phyloP scores from a whole-genome alignment of 92 coral and sea anemone genomes.

The Actinernus sp. region DNA sequence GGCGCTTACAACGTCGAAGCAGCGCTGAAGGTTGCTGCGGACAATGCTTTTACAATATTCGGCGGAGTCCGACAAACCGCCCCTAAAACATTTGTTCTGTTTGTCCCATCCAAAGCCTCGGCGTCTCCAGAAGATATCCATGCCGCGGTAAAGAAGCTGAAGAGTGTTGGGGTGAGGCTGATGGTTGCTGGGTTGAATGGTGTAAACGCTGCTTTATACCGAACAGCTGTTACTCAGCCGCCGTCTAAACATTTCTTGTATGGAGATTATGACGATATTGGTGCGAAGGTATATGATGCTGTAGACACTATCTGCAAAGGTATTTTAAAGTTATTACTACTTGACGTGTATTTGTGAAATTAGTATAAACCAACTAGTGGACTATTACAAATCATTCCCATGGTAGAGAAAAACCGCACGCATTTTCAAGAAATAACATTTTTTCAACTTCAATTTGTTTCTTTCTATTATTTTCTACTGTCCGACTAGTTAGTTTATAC shows the following conservation, averaged over 20 bases:
- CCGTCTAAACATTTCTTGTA: constrained; percentile 29
- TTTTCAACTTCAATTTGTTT: too few relatives aligned
- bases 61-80: constrained; percentile 88
- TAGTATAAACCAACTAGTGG: too few relatives aligned
- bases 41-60: constrained; percentile 75
- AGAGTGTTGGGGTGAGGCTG: constrained; percentile 79
- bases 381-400: too few relatives aligned
- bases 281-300: constrained; percentile 21
- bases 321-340: too few relatives aligned
- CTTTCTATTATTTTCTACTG: too few relatives aligned
- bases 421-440: too few relatives aligned
- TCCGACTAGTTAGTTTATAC: too few relatives aligned
- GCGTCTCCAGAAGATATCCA: constrained; percentile 29
- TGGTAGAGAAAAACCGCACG: too few relatives aligned
- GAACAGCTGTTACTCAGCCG: constrained; percentile 70
- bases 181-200: constrained; percentile 56
- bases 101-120: constrained; percentile 60
- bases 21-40: constrained; percentile 72
- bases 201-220: constrained; percentile 36
- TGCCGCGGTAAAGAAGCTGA: constrained; percentile 63
- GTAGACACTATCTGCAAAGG: constrained; percentile 43
- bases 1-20: constrained; percentile 46
- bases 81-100: constrained; percentile 80
- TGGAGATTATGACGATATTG: constrained; percentile 24
- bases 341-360: too few relatives aligned